Percentiles rank a stretch among this genome's conserved stretches.
Conservation (phyloP, 2,113 vertebrate species). For the Mystacornis crossleyi region DNA sequence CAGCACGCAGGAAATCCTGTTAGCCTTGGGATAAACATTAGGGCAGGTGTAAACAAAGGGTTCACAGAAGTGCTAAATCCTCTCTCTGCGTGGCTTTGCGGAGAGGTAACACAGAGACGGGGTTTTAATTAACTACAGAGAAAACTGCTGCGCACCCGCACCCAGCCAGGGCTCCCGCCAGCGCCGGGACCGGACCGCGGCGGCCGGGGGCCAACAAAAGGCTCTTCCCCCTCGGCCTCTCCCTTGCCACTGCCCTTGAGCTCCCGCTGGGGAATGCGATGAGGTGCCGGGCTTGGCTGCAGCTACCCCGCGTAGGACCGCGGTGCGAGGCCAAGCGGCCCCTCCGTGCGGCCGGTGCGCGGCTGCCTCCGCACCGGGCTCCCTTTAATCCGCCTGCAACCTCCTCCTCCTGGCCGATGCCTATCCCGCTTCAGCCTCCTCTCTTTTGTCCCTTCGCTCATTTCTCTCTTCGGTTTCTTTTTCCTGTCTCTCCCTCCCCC, state of each 20-base stretch:
- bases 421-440: not conserved
- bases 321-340: not conserved
- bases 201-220: not conserved
- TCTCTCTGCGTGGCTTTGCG: not conserved
- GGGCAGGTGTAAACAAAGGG: constrained; percentile 53
- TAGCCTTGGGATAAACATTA: constrained; percentile 37
- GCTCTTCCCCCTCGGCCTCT: not conserved
- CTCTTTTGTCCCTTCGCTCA: not conserved
- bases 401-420: not conserved
- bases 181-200: not conserved
- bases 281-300: not conserved
- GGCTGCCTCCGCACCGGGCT: not conserved
- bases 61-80: constrained; percentile 19
- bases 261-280: not conserved
- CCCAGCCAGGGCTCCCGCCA: not conserved
- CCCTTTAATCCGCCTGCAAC: not conserved
- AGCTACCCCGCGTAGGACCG: rapidly evolving
- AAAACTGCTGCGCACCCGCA: not conserved
- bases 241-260: not conserved
- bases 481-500: not conserved
- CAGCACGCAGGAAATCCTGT: constrained; percentile 25
- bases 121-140: not conserved
- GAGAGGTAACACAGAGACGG: not conserved
- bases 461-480: not conserved
- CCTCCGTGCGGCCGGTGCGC: not conserved